A percentile compares a stretch with the other conserved stretches of the same genome.
Conservation (phyloP, 2,797 vertebrate genomes). For the Acropternis orthonyx region DNA sequence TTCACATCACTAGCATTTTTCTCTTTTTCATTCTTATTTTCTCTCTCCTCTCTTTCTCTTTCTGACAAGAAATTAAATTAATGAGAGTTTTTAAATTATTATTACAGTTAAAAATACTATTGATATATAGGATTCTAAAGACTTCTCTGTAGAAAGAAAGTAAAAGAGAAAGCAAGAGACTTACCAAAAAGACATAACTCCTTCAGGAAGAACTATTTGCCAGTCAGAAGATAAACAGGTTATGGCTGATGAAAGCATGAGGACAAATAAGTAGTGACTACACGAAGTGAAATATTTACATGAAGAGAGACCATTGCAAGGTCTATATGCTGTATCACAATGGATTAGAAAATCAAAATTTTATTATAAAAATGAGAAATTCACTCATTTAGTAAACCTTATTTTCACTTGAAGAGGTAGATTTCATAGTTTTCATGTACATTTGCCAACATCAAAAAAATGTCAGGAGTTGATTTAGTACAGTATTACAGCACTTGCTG, state of each 20-base stretch:
- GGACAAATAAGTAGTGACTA: neutral
- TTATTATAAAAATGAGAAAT: neutral
- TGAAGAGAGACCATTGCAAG: neutral
- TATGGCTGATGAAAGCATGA: neutral
- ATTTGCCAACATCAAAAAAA: neutral
- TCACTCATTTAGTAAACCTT: neutral
- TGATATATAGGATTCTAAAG: neutral
- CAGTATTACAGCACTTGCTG: neutral
- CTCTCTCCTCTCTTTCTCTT: neutral
- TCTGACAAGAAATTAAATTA: neutral
- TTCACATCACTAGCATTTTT: neutral
- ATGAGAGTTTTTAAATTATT: neutral
- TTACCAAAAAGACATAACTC: neutral
- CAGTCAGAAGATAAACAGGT: neutral
- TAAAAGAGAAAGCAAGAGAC: neutral
- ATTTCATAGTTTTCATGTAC: neutral
- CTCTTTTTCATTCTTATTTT: neutral
- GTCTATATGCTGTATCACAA: neutral
- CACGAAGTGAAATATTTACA: neutral
- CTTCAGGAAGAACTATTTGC: neutral
- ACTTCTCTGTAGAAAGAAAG: neutral
- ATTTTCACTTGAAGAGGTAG: neutral
- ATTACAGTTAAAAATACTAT: neutral
- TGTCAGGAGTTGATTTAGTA: neutral
- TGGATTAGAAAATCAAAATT: neutral